These are phyloP conservation scores for Drosophila meridiana DNA, from an alignment of 2,888 invertebrate genomes.

Conservation along the genomic window DNA sequence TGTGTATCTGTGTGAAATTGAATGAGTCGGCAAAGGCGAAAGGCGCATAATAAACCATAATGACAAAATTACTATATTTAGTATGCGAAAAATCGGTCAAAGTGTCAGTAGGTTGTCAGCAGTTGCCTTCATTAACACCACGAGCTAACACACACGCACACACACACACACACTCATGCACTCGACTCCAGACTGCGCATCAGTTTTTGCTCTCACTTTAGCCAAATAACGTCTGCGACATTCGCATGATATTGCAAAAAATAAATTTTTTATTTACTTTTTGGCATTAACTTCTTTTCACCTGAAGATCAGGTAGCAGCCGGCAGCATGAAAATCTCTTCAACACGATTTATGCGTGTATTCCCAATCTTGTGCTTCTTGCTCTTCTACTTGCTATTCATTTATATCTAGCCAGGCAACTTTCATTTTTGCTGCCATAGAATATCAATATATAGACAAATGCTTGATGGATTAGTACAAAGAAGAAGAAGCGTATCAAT, in stretches of 20 bases:
- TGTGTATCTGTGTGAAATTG: constrained; percentile 33
- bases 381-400: constrained; percentile 21
- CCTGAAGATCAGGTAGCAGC: constrained; percentile 34
- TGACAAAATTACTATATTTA: constrained; percentile 79
- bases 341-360: constrained; percentile 47
- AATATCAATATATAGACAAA: constrained; percentile 61
- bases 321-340: constrained; percentile 47
- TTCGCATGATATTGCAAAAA: constrained; percentile 71
- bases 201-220: constrained; percentile 64
- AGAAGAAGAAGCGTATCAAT: constrained; percentile 57
- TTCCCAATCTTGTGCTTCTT: constrained; percentile 22
- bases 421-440: constrained; percentile 74
- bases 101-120: constrained; percentile 79
- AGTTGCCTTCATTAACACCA: constrained; percentile 61
- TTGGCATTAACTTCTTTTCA: constrained; percentile 71
- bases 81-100: constrained; percentile 77
- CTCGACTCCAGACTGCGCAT: constrained; percentile 13
- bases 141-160: constrained; percentile 17
- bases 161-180: background rate
- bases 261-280: constrained; percentile 22
- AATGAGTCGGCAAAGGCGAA: constrained; percentile 61
- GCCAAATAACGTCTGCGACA: constrained; percentile 55
- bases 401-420: constrained; percentile 55
- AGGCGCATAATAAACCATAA: constrained; percentile 73
- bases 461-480: constrained; percentile 31